Conservation (phyloP, 2,888 invertebrate genomes). For the Ferdinandea cuprea region DNA sequence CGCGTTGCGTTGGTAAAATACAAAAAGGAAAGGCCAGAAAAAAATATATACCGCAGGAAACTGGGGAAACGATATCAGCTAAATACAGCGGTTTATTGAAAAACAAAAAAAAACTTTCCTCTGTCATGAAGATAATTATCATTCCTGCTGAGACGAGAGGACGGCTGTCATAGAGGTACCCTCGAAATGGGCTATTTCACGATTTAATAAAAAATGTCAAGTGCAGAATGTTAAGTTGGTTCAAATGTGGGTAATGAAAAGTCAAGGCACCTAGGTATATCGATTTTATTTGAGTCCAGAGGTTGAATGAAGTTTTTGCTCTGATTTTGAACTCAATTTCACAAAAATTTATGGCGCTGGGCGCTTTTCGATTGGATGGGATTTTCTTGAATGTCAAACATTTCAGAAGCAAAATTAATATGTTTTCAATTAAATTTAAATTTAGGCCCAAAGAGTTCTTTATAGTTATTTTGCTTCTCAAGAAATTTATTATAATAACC, state of each 20-base stretch:
- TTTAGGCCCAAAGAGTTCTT: no score
- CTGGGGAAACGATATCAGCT: slow-evolving; percentile 31
- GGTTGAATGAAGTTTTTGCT: no score
- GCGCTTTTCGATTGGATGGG: no score
- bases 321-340: no score
- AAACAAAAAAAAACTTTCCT: slow-evolving; percentile 5
- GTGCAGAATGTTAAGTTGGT: background rate
- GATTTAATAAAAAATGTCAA: background rate
- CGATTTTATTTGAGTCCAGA: no score
- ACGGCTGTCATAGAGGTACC: background rate
- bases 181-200: background rate
- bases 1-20: slow-evolving; percentile 69
- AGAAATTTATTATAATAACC: no score
- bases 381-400: no score
- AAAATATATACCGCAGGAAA: slow-evolving; percentile 3
- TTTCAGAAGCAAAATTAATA: no score
- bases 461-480: no score
- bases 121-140: slow-evolving; percentile 40
- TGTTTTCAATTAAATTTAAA: no score
- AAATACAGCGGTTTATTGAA: slow-evolving; percentile 46
- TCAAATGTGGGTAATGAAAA: background rate
- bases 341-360: no score
- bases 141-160: slow-evolving; percentile 5
- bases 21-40: no score
- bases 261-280: background rate